phyloP scores from a whole-genome alignment of 2,113 vertebrate genomes.

The Sitta europaea region DNA sequence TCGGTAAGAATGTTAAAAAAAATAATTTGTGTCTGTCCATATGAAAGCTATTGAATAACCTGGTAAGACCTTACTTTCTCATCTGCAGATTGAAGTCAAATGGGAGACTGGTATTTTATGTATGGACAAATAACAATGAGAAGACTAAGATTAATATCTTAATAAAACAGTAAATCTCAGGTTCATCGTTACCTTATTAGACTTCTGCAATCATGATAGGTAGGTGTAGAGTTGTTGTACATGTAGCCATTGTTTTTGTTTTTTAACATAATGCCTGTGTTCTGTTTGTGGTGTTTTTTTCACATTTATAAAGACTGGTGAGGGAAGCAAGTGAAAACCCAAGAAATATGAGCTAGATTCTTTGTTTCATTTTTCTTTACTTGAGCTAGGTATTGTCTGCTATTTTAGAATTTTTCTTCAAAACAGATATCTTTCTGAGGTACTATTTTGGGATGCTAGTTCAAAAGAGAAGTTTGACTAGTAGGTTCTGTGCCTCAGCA shows the following conservation, averaged over 20 bases:
- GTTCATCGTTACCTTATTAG: neutral
- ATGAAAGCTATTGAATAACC: neutral
- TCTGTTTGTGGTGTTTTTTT: neutral
- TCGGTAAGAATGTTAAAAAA: neutral
- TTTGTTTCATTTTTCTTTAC: neutral
- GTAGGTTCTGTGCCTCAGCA: neutral
- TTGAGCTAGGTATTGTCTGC: neutral
- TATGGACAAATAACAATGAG: neutral
- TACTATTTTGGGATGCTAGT: neutral
- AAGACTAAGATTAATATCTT: neutral
- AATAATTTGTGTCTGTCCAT: neutral
- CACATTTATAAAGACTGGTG: neutral
- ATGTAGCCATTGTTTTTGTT: neutral
- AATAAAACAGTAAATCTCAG: neutral
- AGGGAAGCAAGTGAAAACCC: neutral
- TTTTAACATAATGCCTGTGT: neutral
- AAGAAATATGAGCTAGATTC: neutral
- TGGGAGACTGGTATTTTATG: neutral
- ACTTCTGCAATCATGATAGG: fast-evolving
- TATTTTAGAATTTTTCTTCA: neutral
- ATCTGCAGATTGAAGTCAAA: neutral
- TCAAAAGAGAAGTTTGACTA: neutral
- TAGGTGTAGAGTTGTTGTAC: neutral
- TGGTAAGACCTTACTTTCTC: neutral
- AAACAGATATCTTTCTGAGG: neutral